These are phyloP conservation scores for Mesitornis unicolor DNA, from an alignment of 2,113 vertebrate species.

Conservation along the genomic window DNA sequence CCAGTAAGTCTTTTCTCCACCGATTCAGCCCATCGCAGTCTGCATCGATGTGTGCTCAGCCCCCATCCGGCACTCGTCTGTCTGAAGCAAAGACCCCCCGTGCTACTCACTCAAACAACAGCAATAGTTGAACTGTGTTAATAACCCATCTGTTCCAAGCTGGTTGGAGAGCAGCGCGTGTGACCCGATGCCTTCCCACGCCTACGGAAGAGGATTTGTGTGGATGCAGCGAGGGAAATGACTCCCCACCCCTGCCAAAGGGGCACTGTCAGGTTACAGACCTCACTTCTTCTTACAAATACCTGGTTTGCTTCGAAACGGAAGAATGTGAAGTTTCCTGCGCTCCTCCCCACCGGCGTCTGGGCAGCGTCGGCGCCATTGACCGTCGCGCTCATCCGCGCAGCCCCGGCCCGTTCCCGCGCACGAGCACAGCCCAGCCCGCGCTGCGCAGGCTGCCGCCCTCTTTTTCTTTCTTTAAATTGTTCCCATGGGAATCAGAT, in stretches of 20 bases:
- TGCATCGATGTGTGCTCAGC: neutral
- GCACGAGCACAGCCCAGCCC: neutral
- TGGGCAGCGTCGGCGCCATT: neutral
- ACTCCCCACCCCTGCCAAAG: slow-evolving; percentile 7
- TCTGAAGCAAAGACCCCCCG: slow-evolving; percentile 14
- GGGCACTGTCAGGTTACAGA: slow-evolving; percentile 26
- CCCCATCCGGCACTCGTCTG: slow-evolving; percentile 56
- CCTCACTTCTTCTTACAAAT: neutral
- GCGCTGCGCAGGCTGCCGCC: neutral
- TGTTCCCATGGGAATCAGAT: slow-evolving; percentile 32
- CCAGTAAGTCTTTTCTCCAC: neutral
- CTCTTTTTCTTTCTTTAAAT: too few species aligned
- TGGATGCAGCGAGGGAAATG: neutral
- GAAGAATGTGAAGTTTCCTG: neutral
- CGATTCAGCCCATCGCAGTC: neutral
- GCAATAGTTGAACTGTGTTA: slow-evolving; percentile 74
- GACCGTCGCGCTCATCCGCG: too few species aligned
- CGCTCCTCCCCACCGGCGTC: neutral
- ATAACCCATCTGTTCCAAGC: slow-evolving; percentile 29
- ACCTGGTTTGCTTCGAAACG: neutral
- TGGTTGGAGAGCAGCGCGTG: slow-evolving; percentile 27
- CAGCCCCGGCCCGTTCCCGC: neutral
- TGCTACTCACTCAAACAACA: slow-evolving; percentile 66
- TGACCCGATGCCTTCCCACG: slow-evolving; percentile 17
- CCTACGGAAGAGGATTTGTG: neutral